Conservation (phyloP, 2,888 invertebrate genomes). For the Acronicta leporina region DNA sequence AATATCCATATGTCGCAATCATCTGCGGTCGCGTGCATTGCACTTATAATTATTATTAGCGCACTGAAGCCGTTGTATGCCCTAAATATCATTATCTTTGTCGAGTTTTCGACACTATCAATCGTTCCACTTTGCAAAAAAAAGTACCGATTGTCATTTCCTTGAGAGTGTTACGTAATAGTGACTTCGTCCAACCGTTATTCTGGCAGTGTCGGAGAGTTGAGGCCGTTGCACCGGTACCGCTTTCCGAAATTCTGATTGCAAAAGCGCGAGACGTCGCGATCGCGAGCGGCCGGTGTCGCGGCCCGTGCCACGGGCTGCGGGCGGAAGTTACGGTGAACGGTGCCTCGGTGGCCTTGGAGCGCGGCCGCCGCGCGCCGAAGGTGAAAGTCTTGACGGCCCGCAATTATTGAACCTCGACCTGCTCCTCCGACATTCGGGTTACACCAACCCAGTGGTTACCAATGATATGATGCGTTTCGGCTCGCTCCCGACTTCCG, state of each 20-base stretch:
- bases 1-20: slow-evolving; percentile 41
- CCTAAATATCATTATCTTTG: slow-evolving; percentile 51
- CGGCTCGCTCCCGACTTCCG: slow-evolving; percentile 67
- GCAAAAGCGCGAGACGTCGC: slow-evolving; percentile 73
- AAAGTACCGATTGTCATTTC: slow-evolving; percentile 61
- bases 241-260: slow-evolving; percentile 78
- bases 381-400: slow-evolving; percentile 87
- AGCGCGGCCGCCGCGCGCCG: slow-evolving; percentile 79
- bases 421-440: slow-evolving; percentile 80
- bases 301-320: slow-evolving; percentile 65
- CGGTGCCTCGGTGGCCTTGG: slow-evolving; percentile 83
- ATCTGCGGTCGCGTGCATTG: slow-evolving; percentile 20
- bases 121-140: slow-evolving; percentile 59
- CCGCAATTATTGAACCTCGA: slow-evolving; percentile 86
- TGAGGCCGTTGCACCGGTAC: slow-evolving; percentile 70
- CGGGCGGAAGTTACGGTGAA: slow-evolving; percentile 81
- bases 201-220: slow-evolving; percentile 58
- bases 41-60: slow-evolving; percentile 34
- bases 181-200: slow-evolving; percentile 66
- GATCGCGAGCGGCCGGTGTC: slow-evolving; percentile 59
- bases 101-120: slow-evolving; percentile 53
- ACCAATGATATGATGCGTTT: slow-evolving; percentile 53
- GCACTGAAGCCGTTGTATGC: slow-evolving; percentile 10
- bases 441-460: slow-evolving; percentile 64
- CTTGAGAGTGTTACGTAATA: slow-evolving; percentile 69